A percentile compares a stretch with the other conserved stretches of the same genome.
Conservation (phyloP, 2,113 vertebrate genomes). For the Bufo bufo region DNA sequence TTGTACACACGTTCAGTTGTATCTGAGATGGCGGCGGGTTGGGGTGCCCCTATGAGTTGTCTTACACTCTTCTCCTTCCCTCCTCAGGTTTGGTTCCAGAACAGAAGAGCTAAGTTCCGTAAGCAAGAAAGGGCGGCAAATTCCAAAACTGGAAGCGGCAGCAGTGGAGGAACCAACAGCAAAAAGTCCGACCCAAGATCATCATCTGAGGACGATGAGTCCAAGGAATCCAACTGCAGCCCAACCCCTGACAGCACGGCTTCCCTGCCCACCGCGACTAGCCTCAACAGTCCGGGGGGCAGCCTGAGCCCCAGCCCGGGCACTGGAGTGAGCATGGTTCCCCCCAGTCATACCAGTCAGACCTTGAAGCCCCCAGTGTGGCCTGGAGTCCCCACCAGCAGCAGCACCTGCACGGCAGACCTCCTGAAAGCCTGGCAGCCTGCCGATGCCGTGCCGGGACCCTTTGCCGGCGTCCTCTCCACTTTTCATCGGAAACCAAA, state of each 20-base stretch:
- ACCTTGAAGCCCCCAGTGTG: constrained; percentile 85
- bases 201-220: constrained; percentile 91
- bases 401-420: constrained; percentile 80
- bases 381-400: constrained; percentile 79
- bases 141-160: constrained; percentile 74
- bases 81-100: constrained; percentile 96
- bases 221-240: constrained; percentile 95
- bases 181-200: constrained; percentile 86
- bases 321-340: constrained; percentile 71
- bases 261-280: constrained; percentile 83
- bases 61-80: neutral
- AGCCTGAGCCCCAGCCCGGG: constrained; percentile 90
- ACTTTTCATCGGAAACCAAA: constrained; percentile 93
- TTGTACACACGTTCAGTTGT: no score
- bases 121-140: constrained; percentile 93
- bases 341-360: constrained; percentile 79
- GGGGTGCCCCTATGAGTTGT: neutral
- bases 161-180: constrained; percentile 62
- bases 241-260: constrained; percentile 96
- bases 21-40: no score
- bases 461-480: constrained; percentile 92
- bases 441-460: constrained; percentile 86
- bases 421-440: constrained; percentile 95
- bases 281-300: constrained; percentile 80
- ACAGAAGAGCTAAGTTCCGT: constrained; percentile 92